phyloP scores from a whole-genome alignment of 2,888 invertebrate species.

The Lysandra bellargus region DNA sequence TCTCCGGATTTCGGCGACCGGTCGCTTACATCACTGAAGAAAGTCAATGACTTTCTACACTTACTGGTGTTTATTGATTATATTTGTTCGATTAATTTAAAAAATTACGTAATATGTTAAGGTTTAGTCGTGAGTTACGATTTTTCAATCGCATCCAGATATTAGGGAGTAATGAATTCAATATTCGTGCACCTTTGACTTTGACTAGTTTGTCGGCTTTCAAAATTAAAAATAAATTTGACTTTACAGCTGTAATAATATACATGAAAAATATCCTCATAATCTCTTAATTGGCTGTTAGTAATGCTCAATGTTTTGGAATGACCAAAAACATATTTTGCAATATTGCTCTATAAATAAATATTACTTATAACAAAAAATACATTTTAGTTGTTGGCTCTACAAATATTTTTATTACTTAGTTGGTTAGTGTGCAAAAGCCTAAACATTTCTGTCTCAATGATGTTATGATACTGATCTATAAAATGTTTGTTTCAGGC shows the following conservation, averaged over 20 bases:
- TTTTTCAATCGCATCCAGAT: background rate
- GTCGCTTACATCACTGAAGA: constrained; percentile 45
- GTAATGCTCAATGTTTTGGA: no score
- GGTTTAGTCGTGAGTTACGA: background rate
- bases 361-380: no score
- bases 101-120: background rate
- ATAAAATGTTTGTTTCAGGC: background rate
- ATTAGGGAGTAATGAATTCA: background rate
- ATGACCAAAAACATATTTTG: no score
- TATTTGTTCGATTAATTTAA: constrained; percentile 34
- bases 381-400: no score
- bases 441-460: background rate
- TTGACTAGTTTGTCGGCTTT: background rate
- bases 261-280: no score
- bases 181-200: background rate
- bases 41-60: constrained; percentile 48
- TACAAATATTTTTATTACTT: background rate
- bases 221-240: background rate
- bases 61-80: constrained; percentile 32
- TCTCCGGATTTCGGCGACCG: constrained; percentile 40
- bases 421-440: background rate
- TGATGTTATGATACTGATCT: background rate
- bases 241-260: no score
- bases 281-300: no score
- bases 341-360: no score